Evolutionary conservation across 2,888 invertebrate genomes (phyloP), one percentile per base, ranked within the genome.

Genomic region (Hirtodrosophila cameraria): DNA sequence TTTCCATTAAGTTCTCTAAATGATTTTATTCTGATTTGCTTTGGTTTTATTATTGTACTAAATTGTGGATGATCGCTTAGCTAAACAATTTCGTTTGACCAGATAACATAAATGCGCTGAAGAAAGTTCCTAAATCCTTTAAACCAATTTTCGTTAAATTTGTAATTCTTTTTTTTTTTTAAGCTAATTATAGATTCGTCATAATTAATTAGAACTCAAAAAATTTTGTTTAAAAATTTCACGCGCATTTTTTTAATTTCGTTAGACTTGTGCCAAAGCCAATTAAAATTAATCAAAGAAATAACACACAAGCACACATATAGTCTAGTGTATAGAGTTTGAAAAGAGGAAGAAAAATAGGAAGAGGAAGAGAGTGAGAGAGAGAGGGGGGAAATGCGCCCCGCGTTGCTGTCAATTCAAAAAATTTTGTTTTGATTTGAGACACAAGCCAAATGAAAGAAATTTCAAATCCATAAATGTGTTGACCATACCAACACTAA

Each of bases 401-500:
- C 70, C 70, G 70, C 70, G 48, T 53, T 45, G 77, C 76, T 78
- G 85, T 81, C 79, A 78, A 81, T 65, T 57, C 49, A 57, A 46
- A 42, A 74, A 78, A 72, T 52, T 74, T 64, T 65, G 80, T 80
- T 76, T 83, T 75, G 80, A 82, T 83, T 75, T 68, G 73, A 86
- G 79, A 79, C 79, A 79, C 79, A 79, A 83, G 86, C 81, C 86
- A 82, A 66, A 72, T 52, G 55, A 57, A 57, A 58, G 55, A 75
- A 68, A 60, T 63, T 53, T 58, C 13, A 36, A 74, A 58, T 36
- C 58, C 49, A 63, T 55, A 77, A 77, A 77, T 64, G 78, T 84
- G 58, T 54, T 76, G 61, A 57, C 57, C 45, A 31, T 59, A 50
- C 11, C 70, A 62, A 31, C 38, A 31, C 13, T 31, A 58, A 23